These are phyloP conservation scores for Mylabris phalerata DNA, from an alignment of 1,140 invertebrate genomes.

Conservation along the genomic window DNA sequence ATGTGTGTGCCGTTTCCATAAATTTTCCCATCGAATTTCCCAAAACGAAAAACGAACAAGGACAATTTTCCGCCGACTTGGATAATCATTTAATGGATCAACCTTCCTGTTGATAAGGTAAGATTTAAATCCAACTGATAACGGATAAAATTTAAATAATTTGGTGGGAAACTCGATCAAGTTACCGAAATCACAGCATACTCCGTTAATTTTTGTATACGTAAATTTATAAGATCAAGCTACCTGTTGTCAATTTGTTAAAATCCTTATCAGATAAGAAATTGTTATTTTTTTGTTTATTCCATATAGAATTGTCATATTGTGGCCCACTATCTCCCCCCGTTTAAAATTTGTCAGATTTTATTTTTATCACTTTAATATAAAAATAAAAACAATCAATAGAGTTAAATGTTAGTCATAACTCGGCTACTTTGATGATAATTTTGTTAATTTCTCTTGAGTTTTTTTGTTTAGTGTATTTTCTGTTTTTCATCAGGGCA, in stretches of 20 bases:
- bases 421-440: too few relatives aligned
- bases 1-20: constrained; percentile 40
- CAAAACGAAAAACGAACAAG: constrained; percentile 2
- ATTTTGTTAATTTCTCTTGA: too few relatives aligned
- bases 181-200: too few relatives aligned
- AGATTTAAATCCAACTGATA: constrained; percentile 6
- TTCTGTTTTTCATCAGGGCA: too few relatives aligned
- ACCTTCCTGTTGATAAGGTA: constrained; percentile 36
- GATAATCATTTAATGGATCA: constrained; percentile 35
- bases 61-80: constrained; percentile 2
- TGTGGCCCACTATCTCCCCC: too few relatives aligned
- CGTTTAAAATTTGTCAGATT: too few relatives aligned
- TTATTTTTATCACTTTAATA: too few relatives aligned
- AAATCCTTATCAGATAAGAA: not conserved
- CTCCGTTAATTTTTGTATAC: not conserved
- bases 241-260: not conserved
- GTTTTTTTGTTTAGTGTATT: too few relatives aligned
- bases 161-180: too few relatives aligned
- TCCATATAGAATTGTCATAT: not conserved
- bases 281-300: constrained; percentile 1
- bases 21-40: not conserved
- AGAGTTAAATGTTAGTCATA: too few relatives aligned
- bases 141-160: not conserved
- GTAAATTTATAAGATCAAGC: not conserved
- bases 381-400: too few relatives aligned